phyloP scores from a whole-genome alignment of 2,888 invertebrate species.

The Pristionchus mayeri region DNA sequence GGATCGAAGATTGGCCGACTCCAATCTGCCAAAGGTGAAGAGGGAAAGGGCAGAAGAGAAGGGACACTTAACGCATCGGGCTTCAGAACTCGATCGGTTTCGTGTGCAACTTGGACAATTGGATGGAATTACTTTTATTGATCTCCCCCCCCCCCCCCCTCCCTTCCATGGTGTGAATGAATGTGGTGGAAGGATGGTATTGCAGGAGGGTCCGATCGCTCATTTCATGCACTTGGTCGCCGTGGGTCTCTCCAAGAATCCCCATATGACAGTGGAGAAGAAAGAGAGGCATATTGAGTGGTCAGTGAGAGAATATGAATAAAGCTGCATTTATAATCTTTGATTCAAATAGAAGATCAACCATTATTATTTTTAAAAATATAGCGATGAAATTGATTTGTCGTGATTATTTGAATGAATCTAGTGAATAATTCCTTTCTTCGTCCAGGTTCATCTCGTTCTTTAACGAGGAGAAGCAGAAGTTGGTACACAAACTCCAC shows the following conservation, averaged over 20 bases:
- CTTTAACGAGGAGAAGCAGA: conserved; percentile 64
- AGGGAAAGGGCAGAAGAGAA: neutral
- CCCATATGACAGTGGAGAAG: conserved; percentile 88
- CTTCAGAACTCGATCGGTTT: neutral
- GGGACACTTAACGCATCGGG: neutral
- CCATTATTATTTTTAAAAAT: neutral
- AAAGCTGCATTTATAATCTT: conserved; percentile 82
- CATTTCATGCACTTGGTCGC: conserved; percentile 97
- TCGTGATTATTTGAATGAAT: neutral
- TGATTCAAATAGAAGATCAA: conserved; percentile 44
- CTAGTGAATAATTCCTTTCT: neutral
- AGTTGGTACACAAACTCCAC: conserved; percentile 62
- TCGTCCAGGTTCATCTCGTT: conserved; percentile 51
- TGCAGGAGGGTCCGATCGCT: conserved; percentile 85
- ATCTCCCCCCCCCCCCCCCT: no score
- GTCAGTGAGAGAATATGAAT: conserved; percentile 90
- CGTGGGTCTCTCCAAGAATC: conserved; percentile 93
- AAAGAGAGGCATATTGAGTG: conserved; percentile 91
- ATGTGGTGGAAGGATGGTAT: neutral
- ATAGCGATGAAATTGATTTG: no score
- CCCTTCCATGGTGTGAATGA: no score
- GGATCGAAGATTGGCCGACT: conserved; percentile 85
- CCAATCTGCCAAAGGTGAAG: conserved; percentile 86
- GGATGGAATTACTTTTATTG: neutral
- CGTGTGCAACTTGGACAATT: neutral